Evolutionary conservation across 92 coral and sea anemone genomes (phyloP).

Genomic region (Porites rus): DNA sequence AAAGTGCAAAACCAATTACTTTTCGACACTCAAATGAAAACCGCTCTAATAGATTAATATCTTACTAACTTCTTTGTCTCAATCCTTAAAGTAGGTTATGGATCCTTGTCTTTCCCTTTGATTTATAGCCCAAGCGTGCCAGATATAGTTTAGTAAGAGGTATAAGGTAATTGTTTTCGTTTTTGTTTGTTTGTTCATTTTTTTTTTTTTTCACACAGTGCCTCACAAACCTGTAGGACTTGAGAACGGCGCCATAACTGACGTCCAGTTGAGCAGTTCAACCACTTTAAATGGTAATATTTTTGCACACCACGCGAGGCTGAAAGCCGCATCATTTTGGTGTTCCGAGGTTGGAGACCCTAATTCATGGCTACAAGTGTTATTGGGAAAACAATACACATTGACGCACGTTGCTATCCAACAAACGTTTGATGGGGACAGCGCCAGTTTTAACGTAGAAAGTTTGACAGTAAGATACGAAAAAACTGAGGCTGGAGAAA

Average conservation of each 20-base stretch:
- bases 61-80: too few relatives aligned
- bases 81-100: too few relatives aligned
- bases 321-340: constrained; percentile 1
- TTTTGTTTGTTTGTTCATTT: background rate
- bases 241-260: constrained; percentile 54
- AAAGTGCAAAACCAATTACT: too few relatives aligned
- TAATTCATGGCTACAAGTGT: constrained; percentile 16
- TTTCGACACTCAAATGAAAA: too few relatives aligned
- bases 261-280: constrained; percentile 62
- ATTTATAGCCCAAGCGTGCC: too few relatives aligned
- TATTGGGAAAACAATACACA: constrained; percentile 24
- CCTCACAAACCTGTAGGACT: constrained; percentile 54
- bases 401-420: constrained; percentile 60
- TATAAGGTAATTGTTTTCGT: background rate
- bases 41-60: too few relatives aligned
- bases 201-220: background rate
- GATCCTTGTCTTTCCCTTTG: too few relatives aligned
- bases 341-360: constrained; percentile 10
- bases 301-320: constrained; percentile 5
- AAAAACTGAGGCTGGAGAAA: constrained; percentile 7
- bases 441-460: constrained; percentile 5
- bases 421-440: background rate
- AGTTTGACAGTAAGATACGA: constrained; percentile 47
- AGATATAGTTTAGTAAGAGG: background rate
- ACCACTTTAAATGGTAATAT: background rate